Evolutionary conservation across 2,113 vertebrate species (phyloP), one percentile per base, ranked within the genome.

Genomic region (Corvus moneduloides): DNA sequence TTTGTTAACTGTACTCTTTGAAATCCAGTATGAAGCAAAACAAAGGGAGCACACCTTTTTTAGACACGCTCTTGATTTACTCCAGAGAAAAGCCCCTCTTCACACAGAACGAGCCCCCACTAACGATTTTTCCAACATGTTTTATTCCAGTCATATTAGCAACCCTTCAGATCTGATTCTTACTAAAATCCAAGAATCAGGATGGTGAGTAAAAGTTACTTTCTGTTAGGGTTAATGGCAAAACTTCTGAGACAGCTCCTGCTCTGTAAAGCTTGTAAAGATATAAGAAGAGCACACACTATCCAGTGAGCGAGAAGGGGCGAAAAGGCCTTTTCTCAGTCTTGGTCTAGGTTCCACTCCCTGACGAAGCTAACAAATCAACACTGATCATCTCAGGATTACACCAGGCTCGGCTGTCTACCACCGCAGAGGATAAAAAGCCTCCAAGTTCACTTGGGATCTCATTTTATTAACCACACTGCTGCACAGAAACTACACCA

Each of bases 391-490:
- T 82, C 71, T 55, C 90, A 89, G 84, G 68, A 94, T 94, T 93
- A 90, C 71, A 85, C 35, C 61, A 56, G 46, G 30, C 66, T 89
- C 84, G 68, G 71, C 82, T 89, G 37, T n/a, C 87, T 93, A 78
- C 69, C 41, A 64, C 75, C 8, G 0, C 66, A 83, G 58, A 75
- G 62, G 82, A 94, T 87, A 85, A 96, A 90, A 87, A 91, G 67
- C 62, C 92, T 90, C 41, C 58, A 80, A 91, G 56, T 90, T 85
- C 92, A 92, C 85, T 66, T 26, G 78, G 81, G 90, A 94, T 79
- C 88, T 95, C 90, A 76, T 89, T 90, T 92, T 80, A 84, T 89
- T 88, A 94, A 91, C 78, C 90, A 84, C 44, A 33, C 54, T 49
- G 78, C 84, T 64, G 41, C 74, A 90, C 75, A 87, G 66, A 91